Percentiles rank a stretch among this genome's conserved stretches.
These are phyloP conservation scores for Acropternis orthonyx DNA, from an alignment of 2,797 vertebrate genomes.

Conservation along the genomic window DNA sequence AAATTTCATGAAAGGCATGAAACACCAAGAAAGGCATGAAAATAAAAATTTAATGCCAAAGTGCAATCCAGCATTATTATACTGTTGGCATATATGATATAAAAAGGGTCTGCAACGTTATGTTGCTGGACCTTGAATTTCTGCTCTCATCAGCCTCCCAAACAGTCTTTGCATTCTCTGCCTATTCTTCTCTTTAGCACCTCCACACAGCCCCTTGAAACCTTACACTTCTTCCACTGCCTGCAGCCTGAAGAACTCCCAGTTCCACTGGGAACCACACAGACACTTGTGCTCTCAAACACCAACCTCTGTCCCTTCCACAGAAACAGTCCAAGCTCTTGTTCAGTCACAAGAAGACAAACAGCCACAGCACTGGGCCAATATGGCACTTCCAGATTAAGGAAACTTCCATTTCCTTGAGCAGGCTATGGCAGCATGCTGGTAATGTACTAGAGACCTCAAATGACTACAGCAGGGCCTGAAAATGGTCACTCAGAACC, in stretches of 20 bases:
- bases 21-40: neutral
- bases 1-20: neutral
- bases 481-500: neutral
- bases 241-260: neutral
- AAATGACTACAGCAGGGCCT: neutral
- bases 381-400: neutral
- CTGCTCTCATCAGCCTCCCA: neutral
- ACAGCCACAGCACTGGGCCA: neutral
- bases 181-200: neutral
- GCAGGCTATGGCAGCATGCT: neutral
- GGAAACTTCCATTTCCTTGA: neutral
- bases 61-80: neutral
- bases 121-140: neutral
- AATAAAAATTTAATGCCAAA: neutral
- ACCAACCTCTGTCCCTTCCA: neutral
- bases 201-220: neutral
- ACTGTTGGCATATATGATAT: accelerated
- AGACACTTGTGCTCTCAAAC: neutral
- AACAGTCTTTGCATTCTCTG: neutral
- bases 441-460: neutral
- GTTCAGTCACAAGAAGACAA: neutral
- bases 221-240: neutral
- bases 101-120: accelerated
- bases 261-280: neutral
- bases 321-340: neutral